phyloP scores from a whole-genome alignment of 2,888 invertebrate genomes.

The Helicoverpa assulta region DNA sequence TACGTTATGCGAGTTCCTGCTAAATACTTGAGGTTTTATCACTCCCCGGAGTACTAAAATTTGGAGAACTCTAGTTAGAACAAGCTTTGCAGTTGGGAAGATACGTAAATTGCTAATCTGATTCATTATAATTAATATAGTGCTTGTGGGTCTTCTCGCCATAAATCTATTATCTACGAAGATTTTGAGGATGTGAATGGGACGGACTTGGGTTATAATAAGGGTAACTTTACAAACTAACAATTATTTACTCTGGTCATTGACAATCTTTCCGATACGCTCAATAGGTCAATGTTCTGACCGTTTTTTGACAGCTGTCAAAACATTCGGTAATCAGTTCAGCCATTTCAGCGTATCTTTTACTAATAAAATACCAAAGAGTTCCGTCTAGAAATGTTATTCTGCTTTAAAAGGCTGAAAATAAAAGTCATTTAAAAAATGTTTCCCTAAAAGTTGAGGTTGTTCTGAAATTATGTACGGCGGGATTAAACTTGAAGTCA shows the following conservation, averaged over 20 bases:
- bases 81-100: conserved; percentile 9
- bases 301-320: no score
- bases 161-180: conserved; percentile 1
- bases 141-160: conserved; percentile 1
- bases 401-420: neutral
- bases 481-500: neutral
- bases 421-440: neutral
- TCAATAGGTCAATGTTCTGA: no score
- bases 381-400: neutral
- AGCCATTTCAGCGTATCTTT: neutral
- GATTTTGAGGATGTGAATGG: neutral
- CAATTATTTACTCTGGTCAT: neutral
- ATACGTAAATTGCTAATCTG: conserved; percentile 24
- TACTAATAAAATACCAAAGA: neutral
- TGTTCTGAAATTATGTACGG: neutral
- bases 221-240: no score
- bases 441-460: neutral
- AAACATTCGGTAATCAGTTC: no score
- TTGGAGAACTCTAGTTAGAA: conserved; percentile 29
- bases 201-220: neutral
- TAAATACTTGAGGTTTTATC: conserved; percentile 40
- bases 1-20: conserved; percentile 23
- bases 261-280: no score
- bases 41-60: conserved; percentile 33
- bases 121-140: conserved; percentile 3